Percentiles rank a stretch among this genome's conserved stretches.
phyloP scores from a whole-genome alignment of 2,888 invertebrate species.

The Tupiocoris notatus region DNA sequence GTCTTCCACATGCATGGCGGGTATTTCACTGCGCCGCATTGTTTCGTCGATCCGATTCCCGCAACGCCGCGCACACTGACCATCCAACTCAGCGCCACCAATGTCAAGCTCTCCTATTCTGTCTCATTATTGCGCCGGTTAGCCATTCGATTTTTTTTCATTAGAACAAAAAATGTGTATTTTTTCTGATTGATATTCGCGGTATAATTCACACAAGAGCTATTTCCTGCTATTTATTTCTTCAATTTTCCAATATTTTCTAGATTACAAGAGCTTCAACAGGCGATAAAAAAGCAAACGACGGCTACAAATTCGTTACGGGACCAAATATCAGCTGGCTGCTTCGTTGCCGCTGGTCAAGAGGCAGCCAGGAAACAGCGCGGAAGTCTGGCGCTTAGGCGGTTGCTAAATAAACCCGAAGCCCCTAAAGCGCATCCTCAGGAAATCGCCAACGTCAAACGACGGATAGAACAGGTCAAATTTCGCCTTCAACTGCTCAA shows the following conservation, averaged over 20 bases:
- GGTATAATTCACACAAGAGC: too few species aligned
- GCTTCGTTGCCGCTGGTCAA: conserved; percentile 45
- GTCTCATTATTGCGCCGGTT: conserved; percentile 66
- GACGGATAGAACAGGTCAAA: conserved; percentile 67
- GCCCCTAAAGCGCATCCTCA: conserved; percentile 53
- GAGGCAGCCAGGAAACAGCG: conserved; percentile 47
- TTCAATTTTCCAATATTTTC: too few species aligned
- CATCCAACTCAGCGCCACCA: conserved; percentile 60
- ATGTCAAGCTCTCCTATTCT: conserved; percentile 71
- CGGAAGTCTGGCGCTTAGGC: conserved; percentile 50
- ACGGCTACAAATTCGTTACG: conserved; percentile 59
- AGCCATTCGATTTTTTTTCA: too few species aligned
- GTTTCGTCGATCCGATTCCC: conserved; percentile 52
- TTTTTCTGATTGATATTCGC: too few species aligned
- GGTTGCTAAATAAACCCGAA: conserved; percentile 48
- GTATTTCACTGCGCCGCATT: conserved; percentile 67
- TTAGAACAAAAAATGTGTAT: too few species aligned
- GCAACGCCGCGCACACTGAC: conserved; percentile 55
- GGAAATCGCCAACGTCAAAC: conserved; percentile 64
- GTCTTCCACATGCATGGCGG: conserved; percentile 87
- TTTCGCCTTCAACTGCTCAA: conserved; percentile 68
- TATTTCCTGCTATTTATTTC: too few species aligned
- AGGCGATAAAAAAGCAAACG: conserved; percentile 67
- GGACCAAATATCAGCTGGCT: conserved; percentile 57
- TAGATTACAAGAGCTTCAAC: conserved; percentile 67